phyloP scores from a whole-genome alignment of 2,113 vertebrate genomes.

The Scophthalmus maximus region DNA sequence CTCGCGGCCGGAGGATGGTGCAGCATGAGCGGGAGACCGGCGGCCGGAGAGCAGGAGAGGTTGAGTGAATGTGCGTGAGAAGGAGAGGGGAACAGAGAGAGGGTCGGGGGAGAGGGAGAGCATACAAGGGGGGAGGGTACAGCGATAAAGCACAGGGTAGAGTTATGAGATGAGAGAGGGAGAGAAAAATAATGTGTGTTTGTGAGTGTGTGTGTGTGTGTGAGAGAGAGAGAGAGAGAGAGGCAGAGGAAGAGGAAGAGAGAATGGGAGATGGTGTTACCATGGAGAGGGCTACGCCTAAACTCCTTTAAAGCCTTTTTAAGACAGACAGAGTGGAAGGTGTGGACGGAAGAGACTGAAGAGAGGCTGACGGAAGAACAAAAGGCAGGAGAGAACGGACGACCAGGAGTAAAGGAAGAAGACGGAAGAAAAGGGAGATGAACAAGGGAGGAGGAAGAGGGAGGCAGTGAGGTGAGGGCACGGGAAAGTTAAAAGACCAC shows the following conservation, averaged over 20 bases:
- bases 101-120: slow-evolving; percentile 26
- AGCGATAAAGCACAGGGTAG: slow-evolving; percentile 48
- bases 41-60: slow-evolving; percentile 57
- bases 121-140: slow-evolving; percentile 67
- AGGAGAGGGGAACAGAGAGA: slow-evolving; percentile 9
- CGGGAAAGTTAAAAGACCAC: slow-evolving; percentile 14
- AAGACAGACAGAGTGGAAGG: slow-evolving; percentile 21
- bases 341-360: slow-evolving; percentile 36
- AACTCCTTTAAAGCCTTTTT: slow-evolving; percentile 53
- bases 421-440: neutral
- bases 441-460: neutral
- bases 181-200: slow-evolving; percentile 37
- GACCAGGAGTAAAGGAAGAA: slow-evolving; percentile 12
- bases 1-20: slow-evolving; percentile 58
- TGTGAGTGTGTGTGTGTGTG: slow-evolving; percentile 11
- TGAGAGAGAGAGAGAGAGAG: slow-evolving; percentile 49
- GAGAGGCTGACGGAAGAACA: neutral
- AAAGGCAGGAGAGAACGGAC: neutral
- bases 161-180: slow-evolving; percentile 63
- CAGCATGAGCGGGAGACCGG: slow-evolving; percentile 69
- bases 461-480: neutral
- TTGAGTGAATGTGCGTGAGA: slow-evolving; percentile 23
- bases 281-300: slow-evolving; percentile 73
- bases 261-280: slow-evolving; percentile 69
- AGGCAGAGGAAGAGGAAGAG: slow-evolving; percentile 44